Base-by-base conservation (phyloP, 2,888 invertebrate genomes). In the Eulithis testata region DNA sequence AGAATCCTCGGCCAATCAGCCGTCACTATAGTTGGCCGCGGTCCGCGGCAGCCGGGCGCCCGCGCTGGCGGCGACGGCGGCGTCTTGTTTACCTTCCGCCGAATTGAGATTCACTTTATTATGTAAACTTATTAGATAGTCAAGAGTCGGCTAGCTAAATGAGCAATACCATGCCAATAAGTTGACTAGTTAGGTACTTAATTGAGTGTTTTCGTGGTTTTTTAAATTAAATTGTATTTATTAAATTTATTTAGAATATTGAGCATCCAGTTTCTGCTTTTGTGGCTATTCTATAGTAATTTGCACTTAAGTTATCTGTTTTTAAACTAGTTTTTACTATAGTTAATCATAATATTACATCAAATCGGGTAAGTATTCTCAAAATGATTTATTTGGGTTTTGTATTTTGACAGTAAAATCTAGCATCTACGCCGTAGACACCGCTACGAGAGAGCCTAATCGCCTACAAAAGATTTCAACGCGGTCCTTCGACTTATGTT, bases 1-100 rank as follows among this genome's bases (percentile, higher is more conserved):
- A 49, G 47, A 47, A 47, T 2, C 21, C 44, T 44, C 45, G 43
- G 55, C 69, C 66, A 66, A 69, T 61, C 63, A 65, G 60, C 54
- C 64, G 69, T 66, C 65, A 57, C 31, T 8, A 14, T n/a, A 27
- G 45, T 70, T 70, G 71, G 69, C 65, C 59, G 36, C 8, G 11
- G 54, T 59, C 61, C 63, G 66, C 69, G 71, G 47, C 71, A 63
- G 60, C 40, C 56, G 31, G 65, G 67, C 70, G 70, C 65, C 70
- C 45, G 27, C 61, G 36, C 36, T 49, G 36, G 21, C 60, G 57
- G 31, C 60, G 31, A 12, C 65, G 31, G 31, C 31, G 31, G 31
- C 31, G 31, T 31, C 31, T 65, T 68, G 68, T 68, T 70, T 70
- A 67, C 63, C 58, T 60, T 51, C 11, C 21, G 27, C 40, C 43